Conservation (phyloP, 92 coral and sea anemone genomes). For the Montipora capitata region DNA sequence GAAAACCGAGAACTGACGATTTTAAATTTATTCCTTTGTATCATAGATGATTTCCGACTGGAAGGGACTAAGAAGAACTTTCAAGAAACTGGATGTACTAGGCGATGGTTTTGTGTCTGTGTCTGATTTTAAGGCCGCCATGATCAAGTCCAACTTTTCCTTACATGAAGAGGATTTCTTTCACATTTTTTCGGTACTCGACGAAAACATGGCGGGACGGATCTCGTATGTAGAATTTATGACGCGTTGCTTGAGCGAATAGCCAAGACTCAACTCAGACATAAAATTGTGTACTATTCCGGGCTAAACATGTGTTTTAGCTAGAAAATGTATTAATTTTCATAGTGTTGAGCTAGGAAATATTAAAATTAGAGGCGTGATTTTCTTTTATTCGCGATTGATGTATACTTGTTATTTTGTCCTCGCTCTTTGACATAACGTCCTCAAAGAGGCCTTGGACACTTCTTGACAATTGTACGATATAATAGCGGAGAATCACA, state of each 20-base stretch:
- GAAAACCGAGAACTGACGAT: too few relatives aligned
- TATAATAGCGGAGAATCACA: too few relatives aligned
- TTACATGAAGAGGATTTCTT: conserved; percentile 86
- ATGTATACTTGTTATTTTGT: too few relatives aligned
- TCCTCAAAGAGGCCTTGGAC: too few relatives aligned
- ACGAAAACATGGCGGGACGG: conserved; percentile 82
- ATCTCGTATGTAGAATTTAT: conserved; percentile 88
- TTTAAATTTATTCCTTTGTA: not conserved
- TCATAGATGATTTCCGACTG: conserved; percentile 87
- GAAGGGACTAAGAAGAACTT: conserved; percentile 84
- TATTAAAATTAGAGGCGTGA: too few relatives aligned
- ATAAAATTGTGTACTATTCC: too few relatives aligned
- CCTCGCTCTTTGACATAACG: too few relatives aligned
- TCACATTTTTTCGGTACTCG: conserved; percentile 89
- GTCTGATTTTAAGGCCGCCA: conserved; percentile 77
- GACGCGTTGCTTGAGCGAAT: conserved; percentile 63
- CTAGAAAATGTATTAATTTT: not conserved
- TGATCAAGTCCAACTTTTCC: conserved; percentile 75
- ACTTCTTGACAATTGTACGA: too few relatives aligned
- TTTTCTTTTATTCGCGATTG: too few relatives aligned
- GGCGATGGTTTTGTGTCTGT: conserved; percentile 85
- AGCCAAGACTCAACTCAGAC: not conserved
- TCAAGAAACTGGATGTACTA: conserved; percentile 71
- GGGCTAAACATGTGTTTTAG: not conserved
- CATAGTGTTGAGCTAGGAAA: not conserved